A percentile compares a stretch with the other conserved stretches of the same genome.
phyloP scores from a whole-genome alignment of 1,140 invertebrate genomes.

The Tetramorium simillimum region DNA sequence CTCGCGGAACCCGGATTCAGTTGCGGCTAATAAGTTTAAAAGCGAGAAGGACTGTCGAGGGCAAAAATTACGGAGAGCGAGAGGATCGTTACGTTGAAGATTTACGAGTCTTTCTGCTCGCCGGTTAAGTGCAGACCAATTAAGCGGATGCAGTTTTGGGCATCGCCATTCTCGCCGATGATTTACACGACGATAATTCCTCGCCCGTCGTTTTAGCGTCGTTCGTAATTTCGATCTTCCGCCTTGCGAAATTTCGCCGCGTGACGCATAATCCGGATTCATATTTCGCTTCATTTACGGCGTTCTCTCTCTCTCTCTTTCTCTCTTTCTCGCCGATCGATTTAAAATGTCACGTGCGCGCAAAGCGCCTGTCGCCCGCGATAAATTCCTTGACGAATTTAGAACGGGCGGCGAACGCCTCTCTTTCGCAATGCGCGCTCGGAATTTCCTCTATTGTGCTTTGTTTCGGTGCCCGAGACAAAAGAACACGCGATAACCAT shows the following conservation, averaged over 20 bases:
- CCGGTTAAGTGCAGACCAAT: conserved; percentile 34
- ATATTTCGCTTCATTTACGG: neutral
- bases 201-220: neutral
- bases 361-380: neutral
- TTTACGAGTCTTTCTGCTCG: conserved; percentile 24
- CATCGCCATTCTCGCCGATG: neutral
- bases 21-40: conserved; percentile 19
- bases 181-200: conserved; percentile 23
- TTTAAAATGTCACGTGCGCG: neutral
- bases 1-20: neutral
- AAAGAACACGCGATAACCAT: conserved; percentile 60
- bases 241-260: neutral
- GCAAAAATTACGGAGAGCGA: conserved; percentile 7
- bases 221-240: conserved; percentile 18
- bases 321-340: neutral
- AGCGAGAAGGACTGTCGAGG: neutral
- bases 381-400: neutral
- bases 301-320: neutral
- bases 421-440: neutral
- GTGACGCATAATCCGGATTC: neutral
- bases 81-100: conserved; percentile 12
- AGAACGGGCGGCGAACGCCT: neutral
- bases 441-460: conserved; percentile 48
- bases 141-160: conserved; percentile 12
- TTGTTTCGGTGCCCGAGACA: conserved; percentile 40